Percentiles rank a stretch among this genome's conserved stretches.
These are phyloP conservation scores for Gracilinanus agilis DNA, from an alignment of 2,113 vertebrate species.

Conservation along the genomic window DNA sequence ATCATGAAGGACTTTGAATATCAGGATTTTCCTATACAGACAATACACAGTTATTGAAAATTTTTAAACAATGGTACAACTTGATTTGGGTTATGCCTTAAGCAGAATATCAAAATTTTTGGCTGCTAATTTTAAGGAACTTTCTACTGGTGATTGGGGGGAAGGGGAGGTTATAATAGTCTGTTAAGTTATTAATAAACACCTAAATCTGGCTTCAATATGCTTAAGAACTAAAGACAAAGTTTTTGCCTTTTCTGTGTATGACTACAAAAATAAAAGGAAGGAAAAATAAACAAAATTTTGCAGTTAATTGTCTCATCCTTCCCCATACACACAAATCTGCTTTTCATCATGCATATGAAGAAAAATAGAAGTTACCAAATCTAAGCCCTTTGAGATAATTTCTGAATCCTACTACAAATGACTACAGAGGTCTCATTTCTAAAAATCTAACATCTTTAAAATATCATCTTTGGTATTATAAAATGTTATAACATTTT, in stretches of 20 bases:
- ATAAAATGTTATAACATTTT: neutral
- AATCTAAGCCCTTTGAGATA: constrained; percentile 2
- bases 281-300: neutral
- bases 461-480: constrained; percentile 18
- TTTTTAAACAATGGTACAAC: constrained; percentile 5
- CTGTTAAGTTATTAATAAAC: constrained; percentile 18
- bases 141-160: neutral
- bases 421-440: constrained; percentile 7
- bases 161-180: neutral
- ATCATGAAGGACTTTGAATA: neutral
- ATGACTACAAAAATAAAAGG: constrained; percentile 4
- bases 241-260: constrained; percentile 12
- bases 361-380: constrained; percentile 34
- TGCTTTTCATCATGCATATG: neutral
- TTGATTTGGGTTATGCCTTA: constrained; percentile 4
- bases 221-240: neutral
- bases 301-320: neutral
- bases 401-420: neutral
- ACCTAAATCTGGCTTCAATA: neutral
- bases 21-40: neutral
- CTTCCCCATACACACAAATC: neutral
- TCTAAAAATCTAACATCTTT: constrained; percentile 28
- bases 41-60: neutral
- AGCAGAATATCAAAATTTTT: neutral
- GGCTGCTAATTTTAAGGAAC: neutral